These are phyloP conservation scores for Cephus pulcher DNA, from an alignment of 2,888 invertebrate genomes.

Conservation along the genomic window DNA sequence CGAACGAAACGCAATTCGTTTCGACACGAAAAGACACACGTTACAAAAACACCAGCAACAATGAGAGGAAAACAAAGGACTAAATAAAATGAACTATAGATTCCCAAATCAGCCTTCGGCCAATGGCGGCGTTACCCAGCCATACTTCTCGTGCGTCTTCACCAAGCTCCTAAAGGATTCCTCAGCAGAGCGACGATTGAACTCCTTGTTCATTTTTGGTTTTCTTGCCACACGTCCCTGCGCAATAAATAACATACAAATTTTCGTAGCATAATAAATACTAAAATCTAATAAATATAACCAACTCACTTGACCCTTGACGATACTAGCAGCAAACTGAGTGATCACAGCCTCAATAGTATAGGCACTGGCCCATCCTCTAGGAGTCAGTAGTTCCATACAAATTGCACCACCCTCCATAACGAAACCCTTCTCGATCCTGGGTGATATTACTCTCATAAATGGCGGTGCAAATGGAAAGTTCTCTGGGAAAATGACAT, in stretches of 20 bases:
- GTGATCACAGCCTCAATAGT: conserved; percentile 89
- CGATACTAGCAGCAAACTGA: conserved; percentile 90
- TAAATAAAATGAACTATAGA: neutral
- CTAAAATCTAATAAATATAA: neutral
- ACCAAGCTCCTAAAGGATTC: conserved; percentile 89
- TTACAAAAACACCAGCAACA: neutral
- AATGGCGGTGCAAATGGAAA: conserved; percentile 92
- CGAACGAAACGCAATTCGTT: neutral
- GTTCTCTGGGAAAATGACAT: conserved; percentile 87
- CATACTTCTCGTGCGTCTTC: conserved; percentile 91
- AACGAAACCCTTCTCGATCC: conserved; percentile 87
- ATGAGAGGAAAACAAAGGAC: neutral
- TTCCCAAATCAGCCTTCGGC: conserved; percentile 78
- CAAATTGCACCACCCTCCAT: conserved; percentile 93
- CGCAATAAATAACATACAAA: neutral
- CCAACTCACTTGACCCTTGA: conserved; percentile 78
- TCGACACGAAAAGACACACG: neutral
- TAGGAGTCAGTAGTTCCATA: conserved; percentile 87
- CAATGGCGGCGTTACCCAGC: conserved; percentile 89
- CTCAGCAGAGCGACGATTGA: conserved; percentile 83
- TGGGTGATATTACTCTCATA: conserved; percentile 75
- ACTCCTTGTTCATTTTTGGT: conserved; percentile 82
- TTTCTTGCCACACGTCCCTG: conserved; percentile 83
- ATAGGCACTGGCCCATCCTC: conserved; percentile 90
- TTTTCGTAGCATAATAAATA: neutral